phyloP scores from a whole-genome alignment of 2,113 vertebrate species.

The Podarcis cretensis region DNA sequence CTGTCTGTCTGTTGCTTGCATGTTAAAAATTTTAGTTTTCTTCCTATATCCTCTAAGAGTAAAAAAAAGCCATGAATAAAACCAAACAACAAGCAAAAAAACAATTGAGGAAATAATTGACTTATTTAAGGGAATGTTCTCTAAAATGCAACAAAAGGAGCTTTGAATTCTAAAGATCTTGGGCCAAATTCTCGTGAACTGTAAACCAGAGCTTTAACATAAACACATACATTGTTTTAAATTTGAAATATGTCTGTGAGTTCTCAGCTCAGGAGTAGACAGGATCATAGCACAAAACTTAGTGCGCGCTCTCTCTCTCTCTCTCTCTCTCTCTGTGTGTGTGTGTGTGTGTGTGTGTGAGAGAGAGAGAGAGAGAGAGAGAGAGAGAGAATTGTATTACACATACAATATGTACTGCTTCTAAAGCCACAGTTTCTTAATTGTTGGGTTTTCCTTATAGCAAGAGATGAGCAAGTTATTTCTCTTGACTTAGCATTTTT shows the following conservation, averaged over 20 bases:
- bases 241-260: neutral
- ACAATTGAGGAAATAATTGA: slow-evolving; percentile 31
- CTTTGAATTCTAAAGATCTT: slow-evolving; percentile 22
- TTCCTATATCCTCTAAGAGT: slow-evolving; percentile 49
- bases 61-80: slow-evolving; percentile 43
- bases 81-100: slow-evolving; percentile 15
- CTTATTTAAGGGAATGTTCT: slow-evolving; percentile 21
- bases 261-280: neutral
- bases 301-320: no score
- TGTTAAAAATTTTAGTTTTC: slow-evolving; percentile 61
- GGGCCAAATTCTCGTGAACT: slow-evolving; percentile 7
- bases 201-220: neutral
- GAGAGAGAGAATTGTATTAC: neutral
- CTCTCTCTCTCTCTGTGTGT: no score
- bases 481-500: neutral
- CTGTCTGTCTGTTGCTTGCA: slow-evolving; percentile 53
- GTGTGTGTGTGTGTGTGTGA: no score
- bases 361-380: no score
- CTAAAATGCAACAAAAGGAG: slow-evolving; percentile 20
- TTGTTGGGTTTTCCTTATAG: neutral
- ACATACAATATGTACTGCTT: neutral
- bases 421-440: neutral
- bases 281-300: neutral
- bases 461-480: neutral
- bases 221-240: neutral